phyloP scores from a whole-genome alignment of 2,888 invertebrate genomes.

The Aphodius granarius region DNA sequence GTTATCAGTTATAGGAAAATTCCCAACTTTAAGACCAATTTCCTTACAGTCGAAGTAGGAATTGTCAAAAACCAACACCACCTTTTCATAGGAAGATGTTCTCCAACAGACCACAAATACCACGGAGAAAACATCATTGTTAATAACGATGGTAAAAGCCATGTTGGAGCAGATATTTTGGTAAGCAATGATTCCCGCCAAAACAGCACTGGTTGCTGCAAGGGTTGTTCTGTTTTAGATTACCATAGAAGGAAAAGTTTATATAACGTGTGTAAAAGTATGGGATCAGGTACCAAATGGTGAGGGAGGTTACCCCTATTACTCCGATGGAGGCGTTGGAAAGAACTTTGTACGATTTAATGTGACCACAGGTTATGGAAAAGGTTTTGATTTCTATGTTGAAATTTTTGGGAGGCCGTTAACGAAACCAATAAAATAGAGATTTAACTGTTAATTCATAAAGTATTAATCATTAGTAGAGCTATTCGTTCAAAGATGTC shows the following conservation, averaged over 20 bases:
- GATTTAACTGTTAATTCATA: background rate
- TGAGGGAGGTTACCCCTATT: constrained; percentile 44
- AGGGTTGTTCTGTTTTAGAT: constrained; percentile 42
- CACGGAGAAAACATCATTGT: constrained; percentile 52
- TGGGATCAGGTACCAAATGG: constrained; percentile 47
- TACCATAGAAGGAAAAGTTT: constrained; percentile 49
- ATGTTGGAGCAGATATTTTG: constrained; percentile 47
- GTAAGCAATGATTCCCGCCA: constrained; percentile 34
- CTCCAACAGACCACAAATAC: constrained; percentile 40
- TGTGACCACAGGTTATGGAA: constrained; percentile 51
- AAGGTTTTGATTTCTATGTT: constrained; percentile 55
- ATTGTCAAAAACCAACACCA: constrained; percentile 46
- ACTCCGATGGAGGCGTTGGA: constrained; percentile 51
- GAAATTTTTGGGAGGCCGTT: constrained; percentile 49
- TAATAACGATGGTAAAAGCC: constrained; percentile 51
- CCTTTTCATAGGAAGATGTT: constrained; percentile 50
- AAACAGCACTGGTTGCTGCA: too few relatives aligned
- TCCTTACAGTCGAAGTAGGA: constrained; percentile 46
- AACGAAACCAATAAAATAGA: background rate
- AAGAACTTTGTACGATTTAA: constrained; percentile 52
- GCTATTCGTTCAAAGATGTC: background rate
- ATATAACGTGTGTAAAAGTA: constrained; percentile 53
- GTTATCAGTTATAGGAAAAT: background rate
- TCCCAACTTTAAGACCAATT: background rate
- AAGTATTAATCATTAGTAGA: background rate